Conservation (phyloP, 2,888 invertebrate genomes). For the Hesperia comma region DNA sequence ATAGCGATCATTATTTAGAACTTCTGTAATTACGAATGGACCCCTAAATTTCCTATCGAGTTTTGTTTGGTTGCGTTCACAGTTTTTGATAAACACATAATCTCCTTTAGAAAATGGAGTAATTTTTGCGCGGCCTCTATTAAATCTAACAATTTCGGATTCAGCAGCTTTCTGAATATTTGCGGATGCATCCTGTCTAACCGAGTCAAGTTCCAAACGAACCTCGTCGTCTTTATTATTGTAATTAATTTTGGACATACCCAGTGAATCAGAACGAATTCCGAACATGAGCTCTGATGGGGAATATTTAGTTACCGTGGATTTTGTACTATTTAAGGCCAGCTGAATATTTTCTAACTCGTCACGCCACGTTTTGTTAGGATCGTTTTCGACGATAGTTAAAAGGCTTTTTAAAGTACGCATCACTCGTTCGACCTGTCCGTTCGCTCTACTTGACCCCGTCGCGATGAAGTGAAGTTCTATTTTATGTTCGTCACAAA, state of each 20-base stretch:
- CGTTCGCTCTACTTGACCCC: constrained; percentile 24
- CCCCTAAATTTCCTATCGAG: constrained; percentile 5
- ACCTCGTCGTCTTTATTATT: not conserved
- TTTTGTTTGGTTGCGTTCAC: no score
- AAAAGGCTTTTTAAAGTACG: constrained; percentile 39
- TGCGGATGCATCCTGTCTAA: no score
- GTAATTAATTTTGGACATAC: constrained; percentile 36
- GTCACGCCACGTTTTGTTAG: constrained; percentile 37
- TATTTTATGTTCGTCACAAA: not conserved
- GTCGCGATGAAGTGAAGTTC: not conserved
- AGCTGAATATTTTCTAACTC: constrained; percentile 40
- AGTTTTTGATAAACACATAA: no score
- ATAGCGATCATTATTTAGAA: constrained; percentile 43
- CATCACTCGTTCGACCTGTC: constrained; percentile 43
- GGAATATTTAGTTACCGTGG: constrained; percentile 34
- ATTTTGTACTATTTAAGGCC: constrained; percentile 42
- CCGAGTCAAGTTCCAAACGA: no score
- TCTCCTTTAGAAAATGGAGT: no score
- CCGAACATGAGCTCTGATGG: constrained; percentile 38
- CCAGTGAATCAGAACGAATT: constrained; percentile 40
- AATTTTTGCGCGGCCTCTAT: no score
- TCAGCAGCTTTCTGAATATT: no score
- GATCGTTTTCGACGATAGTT: constrained; percentile 29
- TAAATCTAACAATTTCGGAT: no score
- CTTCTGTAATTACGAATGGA: constrained; percentile 41